Evolutionary conservation across 2,797 vertebrate genomes (phyloP).

Genomic region (Hypotaenidia okinawae): DNA sequence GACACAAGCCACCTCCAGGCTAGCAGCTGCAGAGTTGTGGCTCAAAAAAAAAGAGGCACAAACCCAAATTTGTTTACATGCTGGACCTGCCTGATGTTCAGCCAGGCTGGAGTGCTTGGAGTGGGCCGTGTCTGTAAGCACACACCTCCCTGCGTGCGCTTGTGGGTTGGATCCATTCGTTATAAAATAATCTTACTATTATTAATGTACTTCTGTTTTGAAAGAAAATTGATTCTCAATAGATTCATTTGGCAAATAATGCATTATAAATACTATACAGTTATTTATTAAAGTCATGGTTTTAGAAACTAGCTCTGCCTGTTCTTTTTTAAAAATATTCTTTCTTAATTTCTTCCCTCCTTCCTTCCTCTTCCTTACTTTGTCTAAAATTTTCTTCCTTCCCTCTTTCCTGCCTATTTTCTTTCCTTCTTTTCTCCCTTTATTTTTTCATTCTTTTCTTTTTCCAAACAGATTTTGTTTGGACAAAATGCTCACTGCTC

Average conservation of each 20-base stretch:
- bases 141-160: neutral
- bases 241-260: neutral
- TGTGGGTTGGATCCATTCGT: neutral
- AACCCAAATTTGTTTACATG: neutral
- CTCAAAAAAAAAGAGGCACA: neutral
- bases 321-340: neutral
- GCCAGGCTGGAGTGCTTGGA: neutral
- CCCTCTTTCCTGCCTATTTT: neutral
- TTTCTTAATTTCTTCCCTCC: neutral
- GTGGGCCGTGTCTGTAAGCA: neutral
- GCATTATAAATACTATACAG: neutral
- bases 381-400: neutral
- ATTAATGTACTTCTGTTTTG: neutral
- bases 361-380: neutral
- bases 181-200: neutral
- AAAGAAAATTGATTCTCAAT: neutral
- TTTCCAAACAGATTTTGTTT: neutral
- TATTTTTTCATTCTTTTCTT: neutral
- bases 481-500: no score
- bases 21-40: neutral
- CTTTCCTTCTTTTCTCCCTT: neutral
- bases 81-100: neutral
- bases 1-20: neutral
- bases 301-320: neutral
- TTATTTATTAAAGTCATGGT: neutral